A percentile compares a stretch with the other conserved stretches of the same genome.
Conservation (phyloP, 2,797 vertebrate species). For the Acridotheres tristis region DNA sequence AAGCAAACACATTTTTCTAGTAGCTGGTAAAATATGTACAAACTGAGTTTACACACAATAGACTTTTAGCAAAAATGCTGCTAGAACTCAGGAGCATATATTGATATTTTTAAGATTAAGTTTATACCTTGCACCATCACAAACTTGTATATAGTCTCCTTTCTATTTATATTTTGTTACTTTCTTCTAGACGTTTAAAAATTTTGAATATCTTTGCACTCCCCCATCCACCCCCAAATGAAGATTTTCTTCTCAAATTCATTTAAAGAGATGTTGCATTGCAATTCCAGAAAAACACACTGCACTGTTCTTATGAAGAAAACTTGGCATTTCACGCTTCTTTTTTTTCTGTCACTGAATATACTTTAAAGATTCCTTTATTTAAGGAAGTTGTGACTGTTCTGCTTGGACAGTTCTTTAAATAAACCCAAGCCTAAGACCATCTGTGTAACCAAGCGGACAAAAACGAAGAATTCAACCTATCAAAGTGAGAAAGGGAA, state of each 20-base stretch:
- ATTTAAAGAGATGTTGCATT: neutral
- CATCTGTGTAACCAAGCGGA: neutral
- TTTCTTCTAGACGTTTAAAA: neutral
- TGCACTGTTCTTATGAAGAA: neutral
- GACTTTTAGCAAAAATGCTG: neutral
- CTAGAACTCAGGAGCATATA: neutral
- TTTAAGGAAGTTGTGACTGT: neutral
- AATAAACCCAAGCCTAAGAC: neutral
- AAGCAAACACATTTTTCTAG: neutral
- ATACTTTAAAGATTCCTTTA: neutral
- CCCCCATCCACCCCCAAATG: accelerated
- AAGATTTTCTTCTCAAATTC: neutral
- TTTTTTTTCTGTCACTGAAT: neutral
- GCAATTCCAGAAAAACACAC: neutral
- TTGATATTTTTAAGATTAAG: neutral
- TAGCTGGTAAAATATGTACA: neutral
- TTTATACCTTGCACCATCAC: neutral
- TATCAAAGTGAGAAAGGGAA: neutral
- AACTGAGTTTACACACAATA: neutral
- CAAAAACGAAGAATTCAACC: neutral
- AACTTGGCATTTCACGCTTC: neutral
- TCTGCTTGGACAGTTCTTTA: neutral
- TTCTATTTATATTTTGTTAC: neutral
- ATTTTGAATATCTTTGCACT: neutral
- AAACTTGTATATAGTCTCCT: neutral